Evolutionary conservation across 1,140 invertebrate genomes (phyloP), one percentile per base, ranked within the genome.

Genomic region (Maniola jurtina): DNA sequence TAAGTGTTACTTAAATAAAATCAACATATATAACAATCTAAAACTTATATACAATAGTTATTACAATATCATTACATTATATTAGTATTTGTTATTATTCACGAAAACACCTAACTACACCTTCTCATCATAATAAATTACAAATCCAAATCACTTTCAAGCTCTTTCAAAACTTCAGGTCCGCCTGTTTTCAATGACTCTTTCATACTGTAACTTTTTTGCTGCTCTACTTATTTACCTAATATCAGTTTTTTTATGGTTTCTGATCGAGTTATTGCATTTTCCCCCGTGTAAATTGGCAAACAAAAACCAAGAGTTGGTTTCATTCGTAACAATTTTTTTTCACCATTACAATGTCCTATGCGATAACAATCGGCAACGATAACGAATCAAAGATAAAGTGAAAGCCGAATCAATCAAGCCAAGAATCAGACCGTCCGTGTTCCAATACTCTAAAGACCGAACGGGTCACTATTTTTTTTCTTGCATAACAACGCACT

Each of bases 401-500:
- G 69, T 73, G 74, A 76, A 73, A 76, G 74, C 67, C 57, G 55
- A 71, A 71, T 72, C 70, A 64, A 72, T 75, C 73, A 70, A 70
- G 60, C 63, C 66, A 38, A 71, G 66, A 76, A 76, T 70, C 68
- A 68, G 68, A 71, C 62, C 65, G 60, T 50, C 65, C 54, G 59
- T 72, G 72, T 72, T 73, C 62, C 64, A 68, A 60, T 75, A 71
- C 61, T 64, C 58, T 60, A 66, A 70, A 74, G 72, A 76, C 66
- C 68, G 61, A 75, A 66, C 71, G 70, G 64, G 69, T 70, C 65
- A 72, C 33, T 34, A 47, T 64, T 76, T 77, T 75, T 79, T 61
- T 66, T 73, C 61, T 80, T 79, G 71, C 70, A 76, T 73, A 83
- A 81, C 60, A 65, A 68, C 72, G 61, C 62, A 64, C 71, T 62